Conservation (phyloP, 2,113 vertebrate species). For the Uria aalge region DNA sequence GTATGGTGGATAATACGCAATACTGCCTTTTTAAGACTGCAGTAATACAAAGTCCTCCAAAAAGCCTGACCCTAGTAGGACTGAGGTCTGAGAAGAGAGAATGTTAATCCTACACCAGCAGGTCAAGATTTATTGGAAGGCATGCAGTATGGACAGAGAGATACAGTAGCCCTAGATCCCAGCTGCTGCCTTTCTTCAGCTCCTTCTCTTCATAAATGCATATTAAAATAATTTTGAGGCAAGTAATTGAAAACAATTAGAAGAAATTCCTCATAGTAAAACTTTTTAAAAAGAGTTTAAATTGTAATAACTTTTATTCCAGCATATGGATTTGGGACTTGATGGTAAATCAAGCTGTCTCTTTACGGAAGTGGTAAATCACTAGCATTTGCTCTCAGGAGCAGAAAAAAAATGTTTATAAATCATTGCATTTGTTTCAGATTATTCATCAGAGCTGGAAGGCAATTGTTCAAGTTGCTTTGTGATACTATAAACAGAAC, state of each 20-base stretch:
- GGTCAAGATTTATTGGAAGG: background rate
- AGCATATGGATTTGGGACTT: background rate
- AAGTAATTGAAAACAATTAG: background rate
- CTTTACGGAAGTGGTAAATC: background rate
- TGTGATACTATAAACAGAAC: conserved; percentile 33
- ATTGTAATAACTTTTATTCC: background rate
- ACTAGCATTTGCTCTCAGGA: conserved; percentile 12
- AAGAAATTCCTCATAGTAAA: background rate
- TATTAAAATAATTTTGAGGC: background rate
- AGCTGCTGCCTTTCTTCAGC: background rate
- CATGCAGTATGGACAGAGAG: background rate
- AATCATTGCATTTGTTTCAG: conserved; percentile 47
- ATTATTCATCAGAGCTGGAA: conserved; percentile 55
- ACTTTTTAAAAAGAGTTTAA: background rate
- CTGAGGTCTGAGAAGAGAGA: background rate
- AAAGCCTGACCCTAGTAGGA: background rate
- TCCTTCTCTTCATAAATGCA: background rate
- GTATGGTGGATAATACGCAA: background rate
- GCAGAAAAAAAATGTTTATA: conserved; percentile 46
- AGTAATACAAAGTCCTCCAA: background rate
- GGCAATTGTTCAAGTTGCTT: conserved; percentile 24
- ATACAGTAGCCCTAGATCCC: background rate
- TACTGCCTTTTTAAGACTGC: background rate
- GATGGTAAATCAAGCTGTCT: background rate
- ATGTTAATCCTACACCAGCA: background rate